These are phyloP conservation scores for Tachycineta bicolor DNA, from an alignment of 2,113 vertebrate genomes.

Conservation along the genomic window DNA sequence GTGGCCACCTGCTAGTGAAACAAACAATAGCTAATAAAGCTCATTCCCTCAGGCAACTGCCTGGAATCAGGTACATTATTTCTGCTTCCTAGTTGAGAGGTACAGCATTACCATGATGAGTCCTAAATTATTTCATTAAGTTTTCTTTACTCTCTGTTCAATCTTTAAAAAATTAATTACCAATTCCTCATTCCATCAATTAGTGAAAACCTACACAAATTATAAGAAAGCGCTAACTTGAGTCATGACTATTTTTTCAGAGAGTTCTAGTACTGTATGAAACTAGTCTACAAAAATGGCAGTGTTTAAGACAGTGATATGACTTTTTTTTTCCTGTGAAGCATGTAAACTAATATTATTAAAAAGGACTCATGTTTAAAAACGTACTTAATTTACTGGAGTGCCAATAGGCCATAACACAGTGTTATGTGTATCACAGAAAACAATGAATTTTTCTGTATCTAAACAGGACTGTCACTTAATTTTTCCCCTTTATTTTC, in stretches of 20 bases:
- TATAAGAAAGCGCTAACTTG: not conserved
- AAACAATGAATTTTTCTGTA: not conserved
- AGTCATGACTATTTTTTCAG: not conserved
- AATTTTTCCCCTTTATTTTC: not conserved
- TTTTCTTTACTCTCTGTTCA: not conserved
- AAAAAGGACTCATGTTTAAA: not conserved
- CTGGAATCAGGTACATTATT: not conserved
- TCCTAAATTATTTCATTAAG: conserved; percentile 18
- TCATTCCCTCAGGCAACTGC: not conserved
- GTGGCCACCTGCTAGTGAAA: not conserved
- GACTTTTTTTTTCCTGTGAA: not conserved
- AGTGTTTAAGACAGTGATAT: not conserved
- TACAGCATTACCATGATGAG: not conserved
- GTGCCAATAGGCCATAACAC: not conserved
- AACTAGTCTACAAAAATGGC: not conserved
- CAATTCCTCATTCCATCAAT: not conserved
- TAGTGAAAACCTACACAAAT: conserved; percentile 1
- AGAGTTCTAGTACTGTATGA: not conserved
- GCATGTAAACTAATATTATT: not conserved
- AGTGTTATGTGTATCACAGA: not conserved
- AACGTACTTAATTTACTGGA: not conserved
- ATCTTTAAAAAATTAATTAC: conserved; percentile 33
- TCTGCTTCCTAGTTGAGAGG: not conserved
- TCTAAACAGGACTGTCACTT: not conserved
- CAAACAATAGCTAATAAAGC: not conserved